Evolutionary conservation across 2,888 invertebrate species (phyloP).

Genomic region (Augochlorella aurata): DNA sequence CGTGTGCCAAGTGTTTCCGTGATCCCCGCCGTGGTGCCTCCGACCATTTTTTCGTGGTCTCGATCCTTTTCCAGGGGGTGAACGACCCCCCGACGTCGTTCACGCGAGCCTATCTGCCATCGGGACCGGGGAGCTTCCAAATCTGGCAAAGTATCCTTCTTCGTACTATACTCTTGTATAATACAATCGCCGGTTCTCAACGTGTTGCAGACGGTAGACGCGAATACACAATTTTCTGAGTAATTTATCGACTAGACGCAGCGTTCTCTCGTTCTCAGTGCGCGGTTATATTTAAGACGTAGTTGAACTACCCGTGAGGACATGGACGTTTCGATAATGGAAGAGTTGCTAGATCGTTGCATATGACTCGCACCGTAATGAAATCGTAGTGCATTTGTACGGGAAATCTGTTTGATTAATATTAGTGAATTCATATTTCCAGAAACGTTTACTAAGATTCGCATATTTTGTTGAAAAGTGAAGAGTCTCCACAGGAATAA

Average conservation of each 20-base stretch:
- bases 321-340: too few species aligned
- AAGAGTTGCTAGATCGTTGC: too few species aligned
- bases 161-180: not conserved
- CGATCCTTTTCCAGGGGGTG: slow-evolving; percentile 14
- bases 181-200: not conserved
- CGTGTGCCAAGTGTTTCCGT: slow-evolving; percentile 49
- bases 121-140: not conserved
- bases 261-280: not conserved
- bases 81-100: slow-evolving; percentile 20
- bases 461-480: too few species aligned
- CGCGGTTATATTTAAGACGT: too few species aligned
- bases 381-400: too few species aligned
- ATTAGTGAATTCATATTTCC: too few species aligned
- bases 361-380: too few species aligned
- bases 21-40: not conserved
- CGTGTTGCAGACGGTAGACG: not conserved
- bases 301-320: too few species aligned
- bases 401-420: too few species aligned
- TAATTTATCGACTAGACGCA: not conserved
- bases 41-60: slow-evolving; percentile 13
- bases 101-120: not conserved
- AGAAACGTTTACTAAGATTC: too few species aligned
- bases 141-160: not conserved
- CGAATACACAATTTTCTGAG: not conserved
- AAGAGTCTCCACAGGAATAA: too few species aligned